Base-by-base conservation (phyloP, 2,888 invertebrate species). In the Mesorhabditis belari region DNA sequence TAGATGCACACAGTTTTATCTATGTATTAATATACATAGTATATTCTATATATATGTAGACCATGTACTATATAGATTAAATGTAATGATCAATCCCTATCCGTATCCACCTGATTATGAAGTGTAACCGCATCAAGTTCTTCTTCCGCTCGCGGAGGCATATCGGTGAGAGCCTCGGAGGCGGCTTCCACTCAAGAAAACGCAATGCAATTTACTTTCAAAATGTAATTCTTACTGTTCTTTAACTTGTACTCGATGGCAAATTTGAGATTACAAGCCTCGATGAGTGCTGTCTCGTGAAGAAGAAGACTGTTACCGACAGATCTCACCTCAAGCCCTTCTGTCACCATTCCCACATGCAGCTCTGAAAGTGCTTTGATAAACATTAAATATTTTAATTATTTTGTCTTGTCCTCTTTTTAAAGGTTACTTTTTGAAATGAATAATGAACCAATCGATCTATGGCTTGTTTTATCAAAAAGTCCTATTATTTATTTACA, bases 221-320 rank as follows among this genome's bases (percentile, higher is more conserved):
- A 6, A 51, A 51, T 9, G 9, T 51, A n/a, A 19, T 12, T 23
- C 83, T 82, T 75, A 86, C 90, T 85, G 81, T 92, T 90, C 81
- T 89, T 90, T 57, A 90, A 86, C 81, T 93, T 91, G 83, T 92
- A 98, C 83, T 96, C 95, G 75, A 98, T 92, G 4, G 96, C 96
- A 9, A 96, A 94, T 85, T 96, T 96, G 24, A 98, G 85, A 84
- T 98, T 98, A 80, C 96, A 92, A 0, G 96, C 95, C 84, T 98
- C 98, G 12, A 98, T 91, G 3, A 98, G 86, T 23, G 94, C 93
- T 3, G 96, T 95, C 82, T 95, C 89, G 79, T 96, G 94, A 62
- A 98, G 85, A 0, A 90, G 90, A 62, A 92, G 84, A 0, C 93
- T 92, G 82, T 95, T 95, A 0, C 96, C 96, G 35, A 98, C 95